Conservation (phyloP, 2,888 invertebrate species). For the Alloscopus bannaensis region DNA sequence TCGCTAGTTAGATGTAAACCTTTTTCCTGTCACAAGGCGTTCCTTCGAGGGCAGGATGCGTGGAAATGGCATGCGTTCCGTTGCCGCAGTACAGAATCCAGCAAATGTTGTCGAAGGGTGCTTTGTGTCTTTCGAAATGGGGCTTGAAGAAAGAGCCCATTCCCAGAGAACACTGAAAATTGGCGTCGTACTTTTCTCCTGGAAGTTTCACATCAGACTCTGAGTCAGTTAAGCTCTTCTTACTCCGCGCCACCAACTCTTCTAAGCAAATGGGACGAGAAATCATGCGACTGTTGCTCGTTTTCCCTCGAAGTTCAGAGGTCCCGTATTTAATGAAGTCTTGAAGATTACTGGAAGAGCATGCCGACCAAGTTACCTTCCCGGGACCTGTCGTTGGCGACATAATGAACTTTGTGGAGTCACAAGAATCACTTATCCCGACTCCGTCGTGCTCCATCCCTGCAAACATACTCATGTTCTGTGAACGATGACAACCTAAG, state of each 20-base stretch:
- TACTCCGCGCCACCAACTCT: slow-evolving; percentile 38
- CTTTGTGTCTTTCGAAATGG: slow-evolving; percentile 73
- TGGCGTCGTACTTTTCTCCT: slow-evolving; percentile 74
- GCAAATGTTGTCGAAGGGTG: slow-evolving; percentile 75
- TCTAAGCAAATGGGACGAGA: slow-evolving; percentile 46
- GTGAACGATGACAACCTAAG: too few species aligned
- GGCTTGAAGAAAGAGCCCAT: slow-evolving; percentile 74
- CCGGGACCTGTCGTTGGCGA: slow-evolving; percentile 75
- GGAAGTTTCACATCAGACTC: slow-evolving; percentile 72
- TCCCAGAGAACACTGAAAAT: slow-evolving; percentile 74
- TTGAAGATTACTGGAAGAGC: slow-evolving; percentile 74
- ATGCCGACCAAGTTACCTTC: slow-evolving; percentile 75
- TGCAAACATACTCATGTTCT: too few species aligned
- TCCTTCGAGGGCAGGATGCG: slow-evolving; percentile 76
- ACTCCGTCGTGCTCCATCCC: slow-evolving; percentile 75
- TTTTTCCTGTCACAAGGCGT: slow-evolving; percentile 74
- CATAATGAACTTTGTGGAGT: slow-evolving; percentile 72
- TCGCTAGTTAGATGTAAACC: slow-evolving; percentile 43
- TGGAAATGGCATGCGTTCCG: slow-evolving; percentile 74
- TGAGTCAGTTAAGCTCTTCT: slow-evolving; percentile 25
- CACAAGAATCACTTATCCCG: slow-evolving; percentile 74
- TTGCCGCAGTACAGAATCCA: slow-evolving; percentile 75
- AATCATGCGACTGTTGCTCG: slow-evolving; percentile 42
- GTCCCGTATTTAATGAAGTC: slow-evolving; percentile 73
- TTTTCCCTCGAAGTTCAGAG: slow-evolving; percentile 56